A percentile compares a stretch with the other conserved stretches of the same genome.
Evolutionary conservation across 2,888 invertebrate genomes (phyloP).

Genomic region (Oegoconia quadripuncta): DNA sequence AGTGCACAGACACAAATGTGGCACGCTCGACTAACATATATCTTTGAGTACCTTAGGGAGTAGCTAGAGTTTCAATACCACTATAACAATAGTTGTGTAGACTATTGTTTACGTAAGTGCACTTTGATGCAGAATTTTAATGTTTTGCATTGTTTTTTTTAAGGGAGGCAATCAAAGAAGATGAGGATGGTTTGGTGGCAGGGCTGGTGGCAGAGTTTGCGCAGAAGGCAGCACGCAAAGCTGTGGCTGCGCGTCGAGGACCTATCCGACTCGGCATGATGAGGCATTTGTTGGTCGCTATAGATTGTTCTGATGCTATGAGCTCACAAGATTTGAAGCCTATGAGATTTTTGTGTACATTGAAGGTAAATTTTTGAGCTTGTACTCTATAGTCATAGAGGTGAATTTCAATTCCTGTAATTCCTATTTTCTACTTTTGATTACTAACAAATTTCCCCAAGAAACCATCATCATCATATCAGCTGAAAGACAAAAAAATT

Average conservation of each 20-base stretch:
- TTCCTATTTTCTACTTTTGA: no score
- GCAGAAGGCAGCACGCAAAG: constrained; percentile 91
- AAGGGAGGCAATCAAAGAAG: constrained; percentile 98
- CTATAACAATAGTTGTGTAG: no score
- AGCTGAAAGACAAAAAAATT: no score
- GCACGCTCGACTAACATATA: no score
- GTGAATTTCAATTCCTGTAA: no score
- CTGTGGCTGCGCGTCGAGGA: constrained; percentile 83
- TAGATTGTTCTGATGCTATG: constrained; percentile 98
- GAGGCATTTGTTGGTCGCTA: constrained; percentile 94
- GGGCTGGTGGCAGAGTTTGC: constrained; percentile 94
- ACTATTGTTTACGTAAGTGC: no score
- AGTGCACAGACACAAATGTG: no score
- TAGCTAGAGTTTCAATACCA: no score
- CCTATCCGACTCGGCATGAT: constrained; percentile 98
- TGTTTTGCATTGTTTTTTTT: constrained; percentile 20
- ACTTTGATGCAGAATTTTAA: no score
- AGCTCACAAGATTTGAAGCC: constrained; percentile 96
- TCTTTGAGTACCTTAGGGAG: no score
- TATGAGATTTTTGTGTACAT: constrained; percentile 89
- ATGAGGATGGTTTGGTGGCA: constrained; percentile 95
- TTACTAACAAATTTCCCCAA: no score
- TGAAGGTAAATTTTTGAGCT: constrained; percentile 82
- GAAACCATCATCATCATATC: no score
- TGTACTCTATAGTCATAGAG: not conserved